Conservation (phyloP, 2,888 invertebrate species). For the Eueremaeus valkanovi region DNA sequence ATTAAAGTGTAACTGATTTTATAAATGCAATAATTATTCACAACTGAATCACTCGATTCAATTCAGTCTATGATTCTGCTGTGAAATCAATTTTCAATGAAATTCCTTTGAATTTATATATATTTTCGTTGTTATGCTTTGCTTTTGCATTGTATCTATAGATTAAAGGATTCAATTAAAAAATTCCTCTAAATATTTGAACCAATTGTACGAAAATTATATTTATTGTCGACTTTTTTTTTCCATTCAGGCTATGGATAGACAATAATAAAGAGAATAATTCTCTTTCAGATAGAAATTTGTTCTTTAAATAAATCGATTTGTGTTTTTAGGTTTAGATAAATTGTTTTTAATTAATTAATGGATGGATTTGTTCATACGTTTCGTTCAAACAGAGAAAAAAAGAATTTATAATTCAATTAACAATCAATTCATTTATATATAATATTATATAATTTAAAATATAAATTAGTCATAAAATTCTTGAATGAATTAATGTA, state of each 20-base stretch:
- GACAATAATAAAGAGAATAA: too few species aligned
- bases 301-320: too few species aligned
- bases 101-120: not conserved
- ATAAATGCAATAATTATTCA: not conserved
- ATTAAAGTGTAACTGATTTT: constrained; percentile 1
- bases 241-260: not conserved
- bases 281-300: too few species aligned
- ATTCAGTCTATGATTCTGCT: not conserved
- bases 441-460: not conserved
- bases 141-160: not conserved
- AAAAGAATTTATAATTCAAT: not conserved
- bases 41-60: too few species aligned
- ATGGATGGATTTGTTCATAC: constrained; percentile 7
- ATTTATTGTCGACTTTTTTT: not conserved
- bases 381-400: not conserved
- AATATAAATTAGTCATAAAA: not conserved
- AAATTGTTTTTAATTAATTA: constrained; percentile 10
- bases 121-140: too few species aligned
- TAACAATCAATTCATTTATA: not conserved
- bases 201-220: not conserved
- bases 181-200: not conserved
- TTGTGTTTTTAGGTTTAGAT: not conserved
- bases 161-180: constrained; percentile 8
- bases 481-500: not conserved
- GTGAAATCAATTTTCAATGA: constrained; percentile 1